A percentile compares a stretch with the other conserved stretches of the same genome.
Conservation (phyloP, 2,888 invertebrate species). For the Troides helena region DNA sequence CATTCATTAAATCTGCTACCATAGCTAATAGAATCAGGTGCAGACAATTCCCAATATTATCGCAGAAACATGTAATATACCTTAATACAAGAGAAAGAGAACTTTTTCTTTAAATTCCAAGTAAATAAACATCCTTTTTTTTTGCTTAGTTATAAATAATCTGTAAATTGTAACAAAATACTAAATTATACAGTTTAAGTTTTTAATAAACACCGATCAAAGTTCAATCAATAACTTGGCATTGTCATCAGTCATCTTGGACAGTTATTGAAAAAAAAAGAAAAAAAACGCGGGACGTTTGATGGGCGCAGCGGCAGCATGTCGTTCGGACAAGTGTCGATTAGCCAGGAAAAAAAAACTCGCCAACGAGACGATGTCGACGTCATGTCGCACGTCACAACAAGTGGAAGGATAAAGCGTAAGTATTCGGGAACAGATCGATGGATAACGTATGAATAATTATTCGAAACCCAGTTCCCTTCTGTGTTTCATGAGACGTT, state of each 20-base stretch:
- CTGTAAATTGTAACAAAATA: background rate
- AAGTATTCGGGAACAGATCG: conserved; percentile 53
- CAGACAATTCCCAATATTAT: too few species aligned
- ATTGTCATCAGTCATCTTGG: conserved; percentile 46
- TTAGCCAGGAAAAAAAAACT: conserved; percentile 56
- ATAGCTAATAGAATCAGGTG: too few species aligned
- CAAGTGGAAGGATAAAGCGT: conserved; percentile 47
- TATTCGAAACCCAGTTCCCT: conserved; percentile 45
- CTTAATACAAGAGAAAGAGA: too few species aligned
- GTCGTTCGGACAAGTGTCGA: conserved; percentile 54
- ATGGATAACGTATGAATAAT: conserved; percentile 65
- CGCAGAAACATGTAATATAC: too few species aligned
- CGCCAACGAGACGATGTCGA: conserved; percentile 60
- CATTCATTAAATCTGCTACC: too few species aligned
- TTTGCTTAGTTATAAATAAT: background rate
- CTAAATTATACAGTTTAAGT: background rate
- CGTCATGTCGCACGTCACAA: conserved; percentile 53
- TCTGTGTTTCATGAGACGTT: background rate
- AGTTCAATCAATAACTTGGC: conserved; percentile 49
- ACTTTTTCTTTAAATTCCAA: too few species aligned
- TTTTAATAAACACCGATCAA: conserved; percentile 20
- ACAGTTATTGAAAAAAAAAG: conserved; percentile 35
- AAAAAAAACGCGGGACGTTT: conserved; percentile 50
- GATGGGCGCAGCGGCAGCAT: conserved; percentile 47
- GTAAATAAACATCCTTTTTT: too few species aligned